A percentile compares a stretch with the other conserved stretches of the same genome.
phyloP scores from a whole-genome alignment of 2,113 vertebrate genomes.

The Caretta caretta region DNA sequence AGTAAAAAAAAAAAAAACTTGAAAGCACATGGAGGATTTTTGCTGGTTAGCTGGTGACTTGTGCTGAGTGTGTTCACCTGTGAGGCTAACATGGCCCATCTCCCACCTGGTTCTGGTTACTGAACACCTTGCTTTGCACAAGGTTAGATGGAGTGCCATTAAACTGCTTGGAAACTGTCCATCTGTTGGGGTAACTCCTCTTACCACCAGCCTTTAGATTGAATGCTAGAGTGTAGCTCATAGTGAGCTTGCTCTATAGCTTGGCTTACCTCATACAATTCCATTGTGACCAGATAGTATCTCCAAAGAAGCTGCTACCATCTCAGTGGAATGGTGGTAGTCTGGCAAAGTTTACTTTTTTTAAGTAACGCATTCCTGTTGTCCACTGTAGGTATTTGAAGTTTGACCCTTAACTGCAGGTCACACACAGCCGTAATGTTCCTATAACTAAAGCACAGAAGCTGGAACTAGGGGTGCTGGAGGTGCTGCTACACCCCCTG shows the following conservation, averaged over 20 bases:
- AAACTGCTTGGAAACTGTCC: background rate
- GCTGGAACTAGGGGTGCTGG: too few species aligned
- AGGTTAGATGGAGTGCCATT: background rate
- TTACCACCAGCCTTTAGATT: background rate
- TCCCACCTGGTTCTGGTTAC: background rate
- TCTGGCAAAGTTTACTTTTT: background rate
- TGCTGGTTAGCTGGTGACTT: rapidly evolving
- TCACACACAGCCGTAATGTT: background rate
- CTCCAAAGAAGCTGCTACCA: background rate
- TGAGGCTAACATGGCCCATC: background rate
- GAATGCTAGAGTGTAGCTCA: background rate
- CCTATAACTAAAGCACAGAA: background rate
- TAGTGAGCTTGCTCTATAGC: background rate
- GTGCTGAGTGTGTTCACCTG: background rate
- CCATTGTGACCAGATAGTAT: background rate
- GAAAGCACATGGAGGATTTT: background rate
- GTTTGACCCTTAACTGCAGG: background rate
- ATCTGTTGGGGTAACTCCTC: background rate
- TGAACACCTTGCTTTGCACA: background rate
- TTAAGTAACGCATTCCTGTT: background rate
- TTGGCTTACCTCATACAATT: background rate
- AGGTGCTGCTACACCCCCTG: too few species aligned
- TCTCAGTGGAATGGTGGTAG: background rate
- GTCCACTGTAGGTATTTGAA: background rate
- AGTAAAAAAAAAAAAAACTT: background rate